phyloP scores from a whole-genome alignment of 1,140 invertebrate genomes.

The Drosophila ananassae region DNA sequence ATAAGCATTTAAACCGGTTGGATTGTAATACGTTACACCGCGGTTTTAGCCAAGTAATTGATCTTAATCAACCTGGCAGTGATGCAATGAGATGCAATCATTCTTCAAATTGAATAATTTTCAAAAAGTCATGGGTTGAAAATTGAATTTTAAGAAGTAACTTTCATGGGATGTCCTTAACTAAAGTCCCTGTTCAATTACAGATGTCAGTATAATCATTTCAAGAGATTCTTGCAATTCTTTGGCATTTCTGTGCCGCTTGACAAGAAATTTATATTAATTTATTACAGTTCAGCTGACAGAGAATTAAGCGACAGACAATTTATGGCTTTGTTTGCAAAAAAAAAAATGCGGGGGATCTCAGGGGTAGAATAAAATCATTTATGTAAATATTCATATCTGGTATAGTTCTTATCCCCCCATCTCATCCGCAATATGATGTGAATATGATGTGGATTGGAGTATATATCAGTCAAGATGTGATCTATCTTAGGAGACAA shows the following conservation, averaged over 20 bases:
- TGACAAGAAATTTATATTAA: constrained; percentile 84
- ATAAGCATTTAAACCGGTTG: constrained; percentile 26
- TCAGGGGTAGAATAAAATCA: constrained; percentile 27
- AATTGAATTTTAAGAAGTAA: background rate
- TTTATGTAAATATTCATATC: constrained; percentile 68
- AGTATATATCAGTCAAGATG: constrained; percentile 31
- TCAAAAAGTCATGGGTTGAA: background rate
- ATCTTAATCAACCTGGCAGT: constrained; percentile 42
- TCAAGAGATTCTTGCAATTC: constrained; percentile 26
- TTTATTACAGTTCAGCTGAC: constrained; percentile 83
- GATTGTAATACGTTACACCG: constrained; percentile 25
- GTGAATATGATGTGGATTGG: background rate
- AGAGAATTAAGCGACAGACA: constrained; percentile 82
- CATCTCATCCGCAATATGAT: background rate
- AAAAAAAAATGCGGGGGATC: constrained; percentile 24
- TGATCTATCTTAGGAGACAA: constrained; percentile 41
- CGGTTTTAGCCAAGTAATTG: constrained; percentile 28
- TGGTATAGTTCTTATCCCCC: background rate
- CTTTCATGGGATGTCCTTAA: background rate
- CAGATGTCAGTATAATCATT: background rate
- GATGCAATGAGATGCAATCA: constrained; percentile 20
- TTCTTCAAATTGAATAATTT: constrained; percentile 8
- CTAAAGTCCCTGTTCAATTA: background rate
- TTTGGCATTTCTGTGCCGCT: constrained; percentile 30
- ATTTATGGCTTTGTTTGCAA: constrained; percentile 83